Evolutionary conservation across 2,797 vertebrate species (phyloP), one percentile per base, ranked within the genome.

Genomic region (Lagodon rhomboides): DNA sequence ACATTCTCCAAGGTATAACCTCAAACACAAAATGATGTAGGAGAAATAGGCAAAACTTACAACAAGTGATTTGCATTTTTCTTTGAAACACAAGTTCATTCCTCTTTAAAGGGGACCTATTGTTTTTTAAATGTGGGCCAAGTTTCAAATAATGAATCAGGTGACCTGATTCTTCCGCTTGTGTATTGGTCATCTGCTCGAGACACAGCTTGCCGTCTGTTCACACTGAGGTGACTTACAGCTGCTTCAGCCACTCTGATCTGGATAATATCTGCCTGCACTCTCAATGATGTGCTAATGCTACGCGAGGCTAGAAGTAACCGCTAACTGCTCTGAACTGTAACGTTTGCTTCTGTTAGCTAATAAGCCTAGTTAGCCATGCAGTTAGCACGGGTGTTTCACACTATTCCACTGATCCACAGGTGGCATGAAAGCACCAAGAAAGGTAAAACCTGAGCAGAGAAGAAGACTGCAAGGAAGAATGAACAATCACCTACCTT

Each of bases 11-110:
- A 50, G 9, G 46, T 44, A 64, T 55, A 43, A 65, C 43, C 54
- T 72, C 9, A 49, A 75, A 75, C 73, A 73, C 2, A 68, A 55
- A 3, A 63, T 16, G 61, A 53, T 51, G 15, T 16, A 1, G 5
- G 55, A 41, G 22, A 17, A 2, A 69, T 59, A 4, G 17, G 6
- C 54, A 41, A 10, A 73, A 12, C 17, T 25, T 18, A 59, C 13
- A 63, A 58, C 5, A 49, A 30, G 16, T 25, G 8, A 61, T 3
- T 3, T 23, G 15, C 1, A 15, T 63, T 44, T 49, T 51, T 17
- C 43, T 23, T 50, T 20, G 20, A 56, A 16, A 30, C 0, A 54
- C 9, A 12, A n/a, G n/a, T 20, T n/a, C 3, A 44, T 17, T 55
- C 7, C 30, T 55, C 22, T 13, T 68, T 55, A 51, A 55, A 38